Conservation (phyloP, 1,140 invertebrate genomes). For the Cotesia glomerata region DNA sequence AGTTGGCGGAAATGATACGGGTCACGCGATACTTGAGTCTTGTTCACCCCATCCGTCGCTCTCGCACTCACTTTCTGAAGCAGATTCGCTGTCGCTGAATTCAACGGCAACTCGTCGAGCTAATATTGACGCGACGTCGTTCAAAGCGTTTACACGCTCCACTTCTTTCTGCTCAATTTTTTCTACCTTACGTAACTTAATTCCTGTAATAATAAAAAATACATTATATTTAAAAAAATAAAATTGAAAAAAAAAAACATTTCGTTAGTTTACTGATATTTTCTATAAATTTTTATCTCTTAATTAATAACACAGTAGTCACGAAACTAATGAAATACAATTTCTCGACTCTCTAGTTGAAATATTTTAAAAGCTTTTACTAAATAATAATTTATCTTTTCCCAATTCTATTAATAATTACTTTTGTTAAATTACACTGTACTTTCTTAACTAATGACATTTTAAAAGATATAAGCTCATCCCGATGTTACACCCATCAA, state of each 20-base stretch:
- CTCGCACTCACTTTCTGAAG: slow-evolving; percentile 75
- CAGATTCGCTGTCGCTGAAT: slow-evolving; percentile 91
- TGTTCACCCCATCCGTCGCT: slow-evolving; percentile 76
- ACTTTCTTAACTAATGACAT: too few species aligned
- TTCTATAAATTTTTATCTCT: too few species aligned
- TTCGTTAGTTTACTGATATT: too few species aligned
- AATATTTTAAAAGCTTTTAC: too few species aligned
- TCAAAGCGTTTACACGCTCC: slow-evolving; percentile 75
- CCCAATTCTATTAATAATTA: too few species aligned
- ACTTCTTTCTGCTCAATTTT: slow-evolving; percentile 84
- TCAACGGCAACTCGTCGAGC: slow-evolving; percentile 93
- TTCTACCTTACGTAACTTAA: slow-evolving; percentile 91
- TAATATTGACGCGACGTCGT: slow-evolving; percentile 95
- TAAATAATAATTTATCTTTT: too few species aligned
- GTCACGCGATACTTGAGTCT: slow-evolving; percentile 68
- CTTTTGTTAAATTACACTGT: too few species aligned
- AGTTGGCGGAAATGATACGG: slow-evolving; percentile 45
- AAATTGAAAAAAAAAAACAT: slow-evolving; percentile 19
- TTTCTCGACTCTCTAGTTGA: neutral
- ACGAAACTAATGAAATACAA: slow-evolving; percentile 21
- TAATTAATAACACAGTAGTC: too few species aligned
- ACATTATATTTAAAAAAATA: neutral
- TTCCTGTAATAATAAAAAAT: slow-evolving; percentile 67
- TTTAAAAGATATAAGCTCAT: too few species aligned
- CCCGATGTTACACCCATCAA: too few species aligned